Evolutionary conservation across 2,888 invertebrate genomes (phyloP).

Genomic region (Diloba caeruleocephala): DNA sequence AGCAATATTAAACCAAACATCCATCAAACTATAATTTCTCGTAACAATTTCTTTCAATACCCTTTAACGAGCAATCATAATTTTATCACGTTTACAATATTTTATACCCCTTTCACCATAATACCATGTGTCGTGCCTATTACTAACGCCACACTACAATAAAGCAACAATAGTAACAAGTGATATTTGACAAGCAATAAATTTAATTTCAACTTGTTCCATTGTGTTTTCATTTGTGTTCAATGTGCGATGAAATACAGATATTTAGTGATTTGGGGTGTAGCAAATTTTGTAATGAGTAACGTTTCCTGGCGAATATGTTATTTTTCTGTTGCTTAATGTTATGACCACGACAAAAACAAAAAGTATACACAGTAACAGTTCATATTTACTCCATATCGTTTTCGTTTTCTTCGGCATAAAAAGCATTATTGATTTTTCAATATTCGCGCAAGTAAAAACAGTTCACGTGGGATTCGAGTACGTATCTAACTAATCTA

Average conservation of each 20-base stretch:
- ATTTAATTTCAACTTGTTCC: slow-evolving; percentile 76
- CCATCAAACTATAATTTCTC: not conserved
- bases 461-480: too few relatives aligned
- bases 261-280: slow-evolving; percentile 68
- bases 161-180: slow-evolving; percentile 75
- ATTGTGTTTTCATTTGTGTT: slow-evolving; percentile 78
- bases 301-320: slow-evolving; percentile 17
- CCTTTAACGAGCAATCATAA: slow-evolving; percentile 67
- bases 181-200: slow-evolving; percentile 86
- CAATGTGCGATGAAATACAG: slow-evolving; percentile 79
- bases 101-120: slow-evolving; percentile 76
- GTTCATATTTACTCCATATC: too few relatives aligned
- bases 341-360: not conserved
- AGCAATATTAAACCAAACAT: too few relatives aligned
- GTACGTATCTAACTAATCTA: too few relatives aligned
- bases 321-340: not conserved
- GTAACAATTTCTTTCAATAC: slow-evolving; percentile 57
- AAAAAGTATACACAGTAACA: too few relatives aligned
- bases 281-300: slow-evolving; percentile 45
- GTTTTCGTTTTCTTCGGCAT: too few relatives aligned
- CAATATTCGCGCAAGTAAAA: too few relatives aligned
- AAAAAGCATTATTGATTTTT: too few relatives aligned
- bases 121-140: slow-evolving; percentile 84
- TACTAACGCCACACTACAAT: slow-evolving; percentile 72
- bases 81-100: slow-evolving; percentile 62